A percentile compares a stretch with the other conserved stretches of the same genome.
phyloP scores from a whole-genome alignment of 2,797 vertebrate genomes.

The Coilia nasus region DNA sequence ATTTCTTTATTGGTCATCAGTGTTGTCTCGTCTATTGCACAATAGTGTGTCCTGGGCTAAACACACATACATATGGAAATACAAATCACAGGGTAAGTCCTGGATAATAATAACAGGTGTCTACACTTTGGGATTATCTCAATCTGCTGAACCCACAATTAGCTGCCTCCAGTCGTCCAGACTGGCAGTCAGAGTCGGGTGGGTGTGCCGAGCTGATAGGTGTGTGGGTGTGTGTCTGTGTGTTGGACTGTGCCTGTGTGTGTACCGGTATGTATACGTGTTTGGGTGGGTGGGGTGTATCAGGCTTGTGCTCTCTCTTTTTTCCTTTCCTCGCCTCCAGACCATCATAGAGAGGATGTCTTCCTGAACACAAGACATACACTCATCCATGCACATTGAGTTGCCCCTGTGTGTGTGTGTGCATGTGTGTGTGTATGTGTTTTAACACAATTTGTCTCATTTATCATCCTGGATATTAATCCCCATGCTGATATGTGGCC shows the following conservation, averaged over 20 bases:
- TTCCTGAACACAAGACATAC: background rate
- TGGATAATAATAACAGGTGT: slow-evolving; percentile 8
- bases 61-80: background rate
- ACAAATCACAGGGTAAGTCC: background rate
- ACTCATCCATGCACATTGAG: too few relatives aligned
- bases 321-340: too few relatives aligned
- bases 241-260: background rate
- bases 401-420: background rate
- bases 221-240: background rate
- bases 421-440: background rate
- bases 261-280: background rate
- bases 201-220: background rate
- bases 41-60: background rate
- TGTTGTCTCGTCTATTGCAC: background rate
- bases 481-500: background rate
- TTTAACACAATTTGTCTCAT: background rate
- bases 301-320: too few relatives aligned
- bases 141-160: background rate
- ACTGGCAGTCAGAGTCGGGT: background rate
- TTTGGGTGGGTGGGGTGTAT: background rate
- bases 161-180: background rate
- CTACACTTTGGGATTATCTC: slow-evolving; percentile 9
- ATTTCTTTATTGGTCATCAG: background rate
- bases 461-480: slow-evolving; percentile 10
- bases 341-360: background rate